Conservation (phyloP, 2,888 invertebrate species). For the Saturnia pavonia region DNA sequence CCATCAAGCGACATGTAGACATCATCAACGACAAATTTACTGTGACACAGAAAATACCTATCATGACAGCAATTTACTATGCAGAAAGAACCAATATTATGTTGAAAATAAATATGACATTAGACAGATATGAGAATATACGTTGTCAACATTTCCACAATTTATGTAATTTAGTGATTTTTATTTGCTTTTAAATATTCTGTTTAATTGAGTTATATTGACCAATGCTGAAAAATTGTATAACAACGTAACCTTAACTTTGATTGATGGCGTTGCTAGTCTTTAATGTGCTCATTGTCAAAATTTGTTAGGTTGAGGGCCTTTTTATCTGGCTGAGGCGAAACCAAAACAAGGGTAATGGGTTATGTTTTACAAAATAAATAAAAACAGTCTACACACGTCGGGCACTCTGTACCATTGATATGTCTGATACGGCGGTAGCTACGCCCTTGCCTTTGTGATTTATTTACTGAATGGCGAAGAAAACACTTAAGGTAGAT, state of each 20-base stretch:
- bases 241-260: no score
- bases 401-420: no score
- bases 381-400: no score
- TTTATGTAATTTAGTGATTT: not conserved
- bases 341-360: no score
- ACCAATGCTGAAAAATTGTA: not conserved
- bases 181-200: not conserved
- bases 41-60: constrained; percentile 49
- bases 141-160: not conserved
- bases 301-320: no score
- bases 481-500: not conserved
- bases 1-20: constrained; percentile 62
- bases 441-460: no score
- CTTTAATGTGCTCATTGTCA: no score
- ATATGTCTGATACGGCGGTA: no score
- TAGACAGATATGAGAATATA: not conserved
- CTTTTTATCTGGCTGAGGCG: no score
- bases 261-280: no score
- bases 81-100: constrained; percentile 18
- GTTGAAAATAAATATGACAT: constrained; percentile 31
- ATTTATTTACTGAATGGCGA: not conserved
- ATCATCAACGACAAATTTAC: constrained; percentile 66
- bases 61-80: constrained; percentile 44
- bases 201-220: not conserved
- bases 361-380: no score